These are phyloP conservation scores for Rhopalosiphum nymphaeae DNA, from an alignment of 2,888 invertebrate species.

Conservation along the genomic window DNA sequence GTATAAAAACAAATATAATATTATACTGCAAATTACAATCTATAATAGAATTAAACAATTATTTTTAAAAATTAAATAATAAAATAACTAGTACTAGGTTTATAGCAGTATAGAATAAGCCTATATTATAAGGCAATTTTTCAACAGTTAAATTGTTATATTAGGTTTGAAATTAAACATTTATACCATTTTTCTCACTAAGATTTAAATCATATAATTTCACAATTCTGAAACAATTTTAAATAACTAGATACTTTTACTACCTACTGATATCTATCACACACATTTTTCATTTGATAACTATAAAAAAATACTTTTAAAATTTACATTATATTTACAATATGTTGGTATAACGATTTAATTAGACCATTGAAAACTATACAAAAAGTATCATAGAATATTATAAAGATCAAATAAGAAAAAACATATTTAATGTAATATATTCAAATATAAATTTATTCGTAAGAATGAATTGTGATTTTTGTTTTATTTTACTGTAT, in stretches of 20 bases:
- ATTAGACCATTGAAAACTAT: not conserved
- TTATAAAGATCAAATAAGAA: not conserved
- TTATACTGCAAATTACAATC: not conserved
- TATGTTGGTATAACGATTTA: not conserved
- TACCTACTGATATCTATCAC: not conserved
- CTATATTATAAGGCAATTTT: not conserved
- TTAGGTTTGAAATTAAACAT: not conserved
- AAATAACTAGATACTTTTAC: not conserved
- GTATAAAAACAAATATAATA: not conserved
- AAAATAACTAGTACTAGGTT: not conserved
- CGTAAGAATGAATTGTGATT: not conserved
- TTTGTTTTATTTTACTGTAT: slow-evolving; percentile 10
- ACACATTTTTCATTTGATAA: not conserved
- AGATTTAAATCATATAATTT: not conserved
- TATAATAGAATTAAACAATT: not conserved
- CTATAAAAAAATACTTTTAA: not conserved
- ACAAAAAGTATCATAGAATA: not conserved
- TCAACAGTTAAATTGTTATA: not conserved
- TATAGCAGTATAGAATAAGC: not conserved
- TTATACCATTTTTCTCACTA: not conserved
- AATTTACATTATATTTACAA: not conserved
- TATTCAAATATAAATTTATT: not conserved
- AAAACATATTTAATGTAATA: not conserved
- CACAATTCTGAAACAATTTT: not conserved
- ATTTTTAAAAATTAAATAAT: not conserved